phyloP scores from a whole-genome alignment of 2,113 vertebrate species.

The Cairina moschata region DNA sequence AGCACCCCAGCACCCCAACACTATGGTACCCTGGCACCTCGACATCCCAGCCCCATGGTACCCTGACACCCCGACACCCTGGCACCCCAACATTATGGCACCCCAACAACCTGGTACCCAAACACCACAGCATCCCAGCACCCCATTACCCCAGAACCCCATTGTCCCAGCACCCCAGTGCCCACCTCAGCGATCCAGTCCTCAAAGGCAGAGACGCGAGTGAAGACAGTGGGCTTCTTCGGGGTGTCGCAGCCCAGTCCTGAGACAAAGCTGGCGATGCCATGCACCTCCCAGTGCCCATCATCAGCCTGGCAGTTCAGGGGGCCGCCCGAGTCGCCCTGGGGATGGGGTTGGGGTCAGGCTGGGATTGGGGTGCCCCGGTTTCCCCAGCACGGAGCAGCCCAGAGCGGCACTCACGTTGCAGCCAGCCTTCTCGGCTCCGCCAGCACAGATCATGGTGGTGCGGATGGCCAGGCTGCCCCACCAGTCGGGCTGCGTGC shows the following conservation, averaged over 20 bases:
- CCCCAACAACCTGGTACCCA: fast-evolving
- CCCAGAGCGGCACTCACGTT: fast-evolving
- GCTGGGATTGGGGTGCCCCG: fast-evolving
- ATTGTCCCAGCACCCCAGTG: background rate
- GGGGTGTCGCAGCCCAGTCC: background rate
- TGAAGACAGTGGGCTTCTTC: conserved; percentile 27
- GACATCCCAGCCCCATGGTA: no score
- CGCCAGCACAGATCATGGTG: conserved; percentile 1
- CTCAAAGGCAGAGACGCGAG: background rate
- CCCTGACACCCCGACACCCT: no score
- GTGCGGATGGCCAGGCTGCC: background rate
- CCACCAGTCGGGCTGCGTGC: conserved; percentile 38
- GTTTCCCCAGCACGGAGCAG: fast-evolving
- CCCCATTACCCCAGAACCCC: no score
- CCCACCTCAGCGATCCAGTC: conserved; percentile 4
- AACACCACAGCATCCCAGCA: background rate
- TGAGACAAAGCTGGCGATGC: conserved; percentile 20
- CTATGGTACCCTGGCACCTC: background rate
- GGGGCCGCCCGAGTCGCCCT: conserved; percentile 5
- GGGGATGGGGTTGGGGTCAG: background rate
- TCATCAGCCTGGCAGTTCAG: conserved; percentile 34
- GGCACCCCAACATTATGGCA: no score
- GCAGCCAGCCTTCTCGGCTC: background rate
- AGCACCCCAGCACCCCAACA: no score
- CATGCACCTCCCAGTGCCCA: conserved; percentile 15